Evolutionary conservation across 2,888 invertebrate genomes (phyloP).

Genomic region (Drosophila meridiana): DNA sequence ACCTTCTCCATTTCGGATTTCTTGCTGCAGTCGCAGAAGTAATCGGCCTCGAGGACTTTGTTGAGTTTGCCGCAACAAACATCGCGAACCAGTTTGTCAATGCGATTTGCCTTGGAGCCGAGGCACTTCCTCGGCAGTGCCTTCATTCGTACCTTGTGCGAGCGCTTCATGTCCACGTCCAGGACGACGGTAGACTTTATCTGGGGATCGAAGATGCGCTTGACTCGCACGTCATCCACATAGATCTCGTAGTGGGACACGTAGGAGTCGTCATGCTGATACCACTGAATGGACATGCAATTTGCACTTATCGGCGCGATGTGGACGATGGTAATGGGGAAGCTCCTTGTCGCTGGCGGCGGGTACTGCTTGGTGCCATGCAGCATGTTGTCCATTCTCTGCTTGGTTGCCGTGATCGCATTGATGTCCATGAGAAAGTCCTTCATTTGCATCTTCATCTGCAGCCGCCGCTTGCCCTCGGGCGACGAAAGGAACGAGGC

Average conservation of each 20-base stretch:
- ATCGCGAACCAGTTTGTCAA: constrained; percentile 39
- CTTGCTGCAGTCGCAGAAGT: constrained; percentile 39
- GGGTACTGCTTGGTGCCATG: constrained; percentile 34
- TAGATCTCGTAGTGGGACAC: constrained; percentile 58
- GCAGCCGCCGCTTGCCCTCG: constrained; percentile 40
- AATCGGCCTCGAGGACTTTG: constrained; percentile 28
- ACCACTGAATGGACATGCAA: constrained; percentile 57
- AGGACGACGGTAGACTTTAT: constrained; percentile 41
- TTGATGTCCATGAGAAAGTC: constrained; percentile 65
- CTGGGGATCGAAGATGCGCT: constrained; percentile 48
- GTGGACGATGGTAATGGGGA: constrained; percentile 45
- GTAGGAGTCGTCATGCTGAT: constrained; percentile 50
- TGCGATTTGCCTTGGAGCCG: constrained; percentile 4
- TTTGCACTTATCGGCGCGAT: constrained; percentile 38
- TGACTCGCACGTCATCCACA: constrained; percentile 41
- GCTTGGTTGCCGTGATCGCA: constrained; percentile 44
- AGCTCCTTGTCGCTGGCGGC: constrained; percentile 36
- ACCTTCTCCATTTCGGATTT: constrained; percentile 15
- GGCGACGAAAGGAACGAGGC: constrained; percentile 43
- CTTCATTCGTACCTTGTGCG: constrained; percentile 45
- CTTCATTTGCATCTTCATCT: constrained; percentile 56
- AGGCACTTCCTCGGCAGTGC: constrained; percentile 33
- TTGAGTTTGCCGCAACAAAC: constrained; percentile 38
- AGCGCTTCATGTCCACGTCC: constrained; percentile 45
- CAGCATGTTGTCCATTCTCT: constrained; percentile 29